phyloP scores from a whole-genome alignment of 2,113 vertebrate genomes.

The Pangasianodon gigas region DNA sequence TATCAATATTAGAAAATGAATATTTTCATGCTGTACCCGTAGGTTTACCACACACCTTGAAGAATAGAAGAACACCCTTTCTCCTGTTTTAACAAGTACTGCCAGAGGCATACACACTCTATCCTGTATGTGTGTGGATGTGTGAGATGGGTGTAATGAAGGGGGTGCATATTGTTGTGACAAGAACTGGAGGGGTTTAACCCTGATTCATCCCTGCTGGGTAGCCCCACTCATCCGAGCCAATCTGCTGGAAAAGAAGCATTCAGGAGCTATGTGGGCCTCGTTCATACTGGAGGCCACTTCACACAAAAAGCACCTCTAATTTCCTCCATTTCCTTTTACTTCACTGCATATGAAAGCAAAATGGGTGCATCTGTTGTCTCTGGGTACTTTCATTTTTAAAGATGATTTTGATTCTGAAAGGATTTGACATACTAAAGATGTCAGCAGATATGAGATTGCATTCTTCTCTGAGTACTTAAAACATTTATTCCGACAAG shows the following conservation, averaged over 20 bases:
- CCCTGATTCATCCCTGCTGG: conserved; percentile 38
- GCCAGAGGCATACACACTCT: conserved; percentile 26
- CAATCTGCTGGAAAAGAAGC: conserved; percentile 47
- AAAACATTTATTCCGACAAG: conserved; percentile 9
- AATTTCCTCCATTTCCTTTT: conserved; percentile 44
- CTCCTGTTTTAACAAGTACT: conserved; percentile 27
- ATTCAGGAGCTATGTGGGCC: conserved; percentile 21
- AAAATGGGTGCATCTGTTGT: conserved; percentile 23
- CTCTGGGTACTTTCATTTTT: background rate
- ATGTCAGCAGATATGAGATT: background rate
- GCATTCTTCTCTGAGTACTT: background rate
- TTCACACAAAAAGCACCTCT: conserved; percentile 32
- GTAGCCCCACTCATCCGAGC: conserved; percentile 17
- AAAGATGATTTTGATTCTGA: background rate
- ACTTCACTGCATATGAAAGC: conserved; percentile 49
- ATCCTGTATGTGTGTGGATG: conserved; percentile 35
- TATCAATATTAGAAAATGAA: background rate
- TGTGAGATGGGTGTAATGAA: conserved; percentile 29
- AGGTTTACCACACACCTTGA: background rate
- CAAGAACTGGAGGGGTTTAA: conserved; percentile 36
- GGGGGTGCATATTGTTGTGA: conserved; percentile 42
- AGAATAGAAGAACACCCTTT: conserved; percentile 6
- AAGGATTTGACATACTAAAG: conserved; percentile 4
- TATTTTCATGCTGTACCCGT: background rate
- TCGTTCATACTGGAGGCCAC: conserved; percentile 17